Evolutionary conservation across 1,140 invertebrate species (phyloP).

Genomic region (Eriocheir sinensis): DNA sequence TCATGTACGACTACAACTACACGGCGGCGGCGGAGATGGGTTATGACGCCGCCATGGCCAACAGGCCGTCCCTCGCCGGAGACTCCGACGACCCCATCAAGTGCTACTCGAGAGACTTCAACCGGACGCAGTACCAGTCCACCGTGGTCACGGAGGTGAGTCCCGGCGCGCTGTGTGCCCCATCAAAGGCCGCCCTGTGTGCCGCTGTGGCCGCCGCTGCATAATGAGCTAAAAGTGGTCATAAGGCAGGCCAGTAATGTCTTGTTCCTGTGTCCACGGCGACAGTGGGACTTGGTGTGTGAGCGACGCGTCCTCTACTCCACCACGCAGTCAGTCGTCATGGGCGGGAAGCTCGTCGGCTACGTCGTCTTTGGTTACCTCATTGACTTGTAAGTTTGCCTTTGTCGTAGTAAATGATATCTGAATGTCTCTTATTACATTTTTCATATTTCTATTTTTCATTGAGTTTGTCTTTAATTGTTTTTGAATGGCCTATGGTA

Average conservation of each 20-base stretch:
- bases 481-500: too few relatives aligned
- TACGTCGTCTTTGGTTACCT: slow-evolving; percentile 47
- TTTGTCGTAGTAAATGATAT: too few relatives aligned
- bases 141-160: slow-evolving; percentile 57
- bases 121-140: slow-evolving; percentile 27
- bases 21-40: slow-evolving; percentile 31
- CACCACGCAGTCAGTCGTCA: slow-evolving; percentile 41
- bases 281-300: slow-evolving; percentile 67
- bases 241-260: too few relatives aligned
- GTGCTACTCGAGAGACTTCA: slow-evolving; percentile 33
- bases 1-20: slow-evolving; percentile 53
- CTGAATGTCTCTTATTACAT: too few relatives aligned
- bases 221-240: too few relatives aligned
- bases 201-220: too few relatives aligned
- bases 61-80: not conserved
- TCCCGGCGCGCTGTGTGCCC: too few relatives aligned
- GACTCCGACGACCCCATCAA: not conserved
- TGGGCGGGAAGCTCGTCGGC: not conserved
- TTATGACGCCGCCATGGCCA: not conserved
- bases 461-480: too few relatives aligned
- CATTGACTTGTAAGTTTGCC: slow-evolving; percentile 52
- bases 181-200: too few relatives aligned
- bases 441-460: too few relatives aligned
- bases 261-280: too few relatives aligned
- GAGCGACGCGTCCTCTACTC: slow-evolving; percentile 47